phyloP scores from a whole-genome alignment of 2,113 vertebrate genomes.

The Todiramphus saurophagus region DNA sequence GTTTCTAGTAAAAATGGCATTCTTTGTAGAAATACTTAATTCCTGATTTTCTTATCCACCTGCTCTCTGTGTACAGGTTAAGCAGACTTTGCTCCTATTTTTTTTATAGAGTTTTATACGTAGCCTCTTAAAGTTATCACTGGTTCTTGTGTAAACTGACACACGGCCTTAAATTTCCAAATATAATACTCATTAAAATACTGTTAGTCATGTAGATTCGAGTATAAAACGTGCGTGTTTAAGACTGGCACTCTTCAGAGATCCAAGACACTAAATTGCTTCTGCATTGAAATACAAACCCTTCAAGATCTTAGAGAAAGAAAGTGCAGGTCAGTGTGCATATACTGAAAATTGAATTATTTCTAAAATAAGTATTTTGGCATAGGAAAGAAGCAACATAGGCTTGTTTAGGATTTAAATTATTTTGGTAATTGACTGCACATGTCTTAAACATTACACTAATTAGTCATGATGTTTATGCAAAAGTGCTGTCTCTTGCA shows the following conservation, averaged over 20 bases:
- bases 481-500: conserved; percentile 33
- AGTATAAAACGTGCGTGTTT: background rate
- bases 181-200: background rate
- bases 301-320: background rate
- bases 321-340: background rate
- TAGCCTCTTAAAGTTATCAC: background rate
- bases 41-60: conserved; percentile 64
- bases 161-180: conserved; percentile 73
- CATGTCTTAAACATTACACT: background rate
- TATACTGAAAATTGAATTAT: conserved; percentile 4
- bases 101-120: conserved; percentile 46
- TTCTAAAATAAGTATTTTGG: conserved; percentile 35
- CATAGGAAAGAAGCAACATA: conserved; percentile 40
- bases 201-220: background rate
- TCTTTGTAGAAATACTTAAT: conserved; percentile 64
- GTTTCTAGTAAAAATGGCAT: conserved; percentile 72
- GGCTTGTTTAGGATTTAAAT: background rate
- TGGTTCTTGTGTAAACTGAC: conserved; percentile 31
- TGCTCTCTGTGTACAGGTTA: conserved; percentile 64
- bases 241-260: background rate
- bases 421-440: background rate
- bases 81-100: conserved; percentile 40
- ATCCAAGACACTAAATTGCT: background rate
- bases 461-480: background rate
- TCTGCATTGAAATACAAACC: background rate